phyloP scores from a whole-genome alignment of 2,888 invertebrate genomes.

The Drosophila kuntzei region DNA sequence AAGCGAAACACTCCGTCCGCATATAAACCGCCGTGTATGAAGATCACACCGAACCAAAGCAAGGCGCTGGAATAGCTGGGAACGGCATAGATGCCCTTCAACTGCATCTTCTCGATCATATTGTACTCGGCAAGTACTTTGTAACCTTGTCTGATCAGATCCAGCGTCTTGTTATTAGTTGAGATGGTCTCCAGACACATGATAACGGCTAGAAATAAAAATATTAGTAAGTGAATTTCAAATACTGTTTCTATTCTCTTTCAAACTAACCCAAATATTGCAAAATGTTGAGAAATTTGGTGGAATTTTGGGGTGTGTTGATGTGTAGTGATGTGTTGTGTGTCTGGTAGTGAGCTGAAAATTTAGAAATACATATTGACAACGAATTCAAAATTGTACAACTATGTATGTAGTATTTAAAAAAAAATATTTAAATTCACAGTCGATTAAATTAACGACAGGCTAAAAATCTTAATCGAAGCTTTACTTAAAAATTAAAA shows the following conservation, averaged over 20 bases:
- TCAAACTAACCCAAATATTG: conserved; percentile 26
- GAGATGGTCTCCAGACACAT: conserved; percentile 49
- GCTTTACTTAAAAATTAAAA: no score
- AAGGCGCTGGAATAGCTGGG: conserved; percentile 62
- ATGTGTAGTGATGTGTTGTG: conserved; percentile 25
- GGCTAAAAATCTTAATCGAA: no score
- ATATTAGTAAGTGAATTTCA: background rate
- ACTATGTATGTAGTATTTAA: no score
- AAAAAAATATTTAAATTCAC: no score
- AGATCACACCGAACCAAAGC: conserved; percentile 86
- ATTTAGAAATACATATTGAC: conserved; percentile 13
- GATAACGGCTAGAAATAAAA: background rate
- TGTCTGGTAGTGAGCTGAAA: conserved; percentile 1
- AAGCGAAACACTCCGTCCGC: conserved; percentile 97
- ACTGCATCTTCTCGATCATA: conserved; percentile 52
- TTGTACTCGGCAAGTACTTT: conserved; percentile 65
- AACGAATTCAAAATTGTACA: conserved; percentile 1
- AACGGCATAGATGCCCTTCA: conserved; percentile 65
- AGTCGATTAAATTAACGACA: no score
- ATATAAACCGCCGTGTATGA: conserved; percentile 94
- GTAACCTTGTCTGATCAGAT: conserved; percentile 65
- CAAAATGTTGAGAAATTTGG: conserved; percentile 10
- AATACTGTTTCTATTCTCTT: background rate
- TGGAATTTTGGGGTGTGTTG: conserved; percentile 16
- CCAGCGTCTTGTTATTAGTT: conserved; percentile 35